Conservation (phyloP, 2,888 invertebrate genomes). For the Carterocephalus palaemon region DNA sequence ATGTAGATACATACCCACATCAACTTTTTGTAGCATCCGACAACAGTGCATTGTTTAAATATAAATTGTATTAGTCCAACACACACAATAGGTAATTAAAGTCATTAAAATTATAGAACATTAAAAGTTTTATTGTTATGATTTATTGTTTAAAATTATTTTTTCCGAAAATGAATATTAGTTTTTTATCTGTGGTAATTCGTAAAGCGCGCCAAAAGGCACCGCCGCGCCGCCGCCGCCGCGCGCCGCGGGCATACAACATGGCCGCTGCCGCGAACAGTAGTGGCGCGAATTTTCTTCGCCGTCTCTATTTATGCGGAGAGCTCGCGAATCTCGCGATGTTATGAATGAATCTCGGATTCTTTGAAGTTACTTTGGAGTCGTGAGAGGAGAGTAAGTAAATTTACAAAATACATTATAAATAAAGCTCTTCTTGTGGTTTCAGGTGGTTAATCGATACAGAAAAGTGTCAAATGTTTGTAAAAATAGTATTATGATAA, state of each 20-base stretch:
- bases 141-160: background rate
- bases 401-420: no score
- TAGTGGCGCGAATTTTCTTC: slow-evolving; percentile 55
- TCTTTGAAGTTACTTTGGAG: slow-evolving; percentile 2
- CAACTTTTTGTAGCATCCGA: slow-evolving; percentile 26
- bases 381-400: slow-evolving; percentile 8
- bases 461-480: no score
- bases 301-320: slow-evolving; percentile 49
- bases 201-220: slow-evolving; percentile 19
- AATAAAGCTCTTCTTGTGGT: no score
- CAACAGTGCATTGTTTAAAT: slow-evolving; percentile 7
- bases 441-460: no score
- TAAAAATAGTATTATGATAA: no score
- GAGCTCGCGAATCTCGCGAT: slow-evolving; percentile 19
- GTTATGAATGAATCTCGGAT: slow-evolving; percentile 38
- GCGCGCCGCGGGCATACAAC: slow-evolving; percentile 23
- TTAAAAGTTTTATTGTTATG: background rate
- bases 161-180: slow-evolving; percentile 12
- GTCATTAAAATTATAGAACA: slow-evolving; percentile 1
- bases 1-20: slow-evolving; percentile 25
- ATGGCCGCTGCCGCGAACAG: slow-evolving; percentile 26
- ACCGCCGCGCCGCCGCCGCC: slow-evolving; percentile 11
- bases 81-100: background rate
- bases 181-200: slow-evolving; percentile 29
- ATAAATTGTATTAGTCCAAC: slow-evolving; percentile 10